These are phyloP conservation scores for Ceyx erithaca DNA, from an alignment of 2,797 vertebrate species.

Conservation along the genomic window DNA sequence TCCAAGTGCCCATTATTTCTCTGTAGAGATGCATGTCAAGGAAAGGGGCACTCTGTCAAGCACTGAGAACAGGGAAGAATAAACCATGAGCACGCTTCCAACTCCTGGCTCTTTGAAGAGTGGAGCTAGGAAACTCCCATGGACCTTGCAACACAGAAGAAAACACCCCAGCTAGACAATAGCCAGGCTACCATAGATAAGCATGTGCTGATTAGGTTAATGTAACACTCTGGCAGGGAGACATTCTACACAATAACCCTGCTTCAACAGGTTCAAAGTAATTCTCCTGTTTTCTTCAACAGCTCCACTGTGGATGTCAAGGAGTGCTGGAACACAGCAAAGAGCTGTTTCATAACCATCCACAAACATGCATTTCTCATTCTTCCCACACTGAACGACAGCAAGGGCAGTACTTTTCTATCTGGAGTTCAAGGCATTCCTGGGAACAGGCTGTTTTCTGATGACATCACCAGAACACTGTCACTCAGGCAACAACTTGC, in stretches of 20 bases:
- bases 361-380: conserved; percentile 48
- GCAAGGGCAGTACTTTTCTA: conserved; percentile 24
- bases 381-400: conserved; percentile 40
- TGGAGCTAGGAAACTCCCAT: background rate
- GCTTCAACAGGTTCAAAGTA: conserved; percentile 54
- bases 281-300: conserved; percentile 44
- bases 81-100: background rate
- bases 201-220: background rate
- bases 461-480: conserved; percentile 64
- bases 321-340: conserved; percentile 6
- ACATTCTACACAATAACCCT: conserved; percentile 52
- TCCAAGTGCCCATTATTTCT: background rate
- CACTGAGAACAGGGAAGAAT: background rate
- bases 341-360: conserved; percentile 33
- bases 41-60: conserved; percentile 21
- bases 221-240: background rate
- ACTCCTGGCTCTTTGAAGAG: background rate
- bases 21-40: conserved; percentile 19
- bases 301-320: conserved; percentile 33
- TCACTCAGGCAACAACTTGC: conserved; percentile 69
- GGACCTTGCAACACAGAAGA: background rate
- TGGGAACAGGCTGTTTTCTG: conserved; percentile 53
- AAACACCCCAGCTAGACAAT: conserved; percentile 12
- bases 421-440: conserved; percentile 67
- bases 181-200: background rate